Evolutionary conservation across 2,797 vertebrate species (phyloP).

Genomic region (Crypturellus tataupa): DNA sequence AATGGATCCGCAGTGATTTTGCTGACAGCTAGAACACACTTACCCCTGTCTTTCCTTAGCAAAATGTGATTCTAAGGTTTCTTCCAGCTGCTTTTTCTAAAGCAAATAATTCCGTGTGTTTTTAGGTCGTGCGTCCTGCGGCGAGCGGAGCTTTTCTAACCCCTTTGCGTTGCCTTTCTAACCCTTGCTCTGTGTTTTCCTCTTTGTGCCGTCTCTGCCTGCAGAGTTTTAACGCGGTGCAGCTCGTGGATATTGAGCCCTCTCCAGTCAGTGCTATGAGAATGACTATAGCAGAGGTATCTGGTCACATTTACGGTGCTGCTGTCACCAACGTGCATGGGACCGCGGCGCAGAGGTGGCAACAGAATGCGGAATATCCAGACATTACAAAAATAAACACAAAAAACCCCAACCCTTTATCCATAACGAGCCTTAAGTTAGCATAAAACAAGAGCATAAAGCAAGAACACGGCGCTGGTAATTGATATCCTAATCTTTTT

Average conservation of each 20-base stretch:
- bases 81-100: not conserved
- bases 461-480: not conserved
- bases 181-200: slow-evolving; percentile 73
- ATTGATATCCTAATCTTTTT: not conserved
- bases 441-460: not conserved
- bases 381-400: fast-evolving
- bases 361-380: slow-evolving; percentile 7
- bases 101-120: not conserved
- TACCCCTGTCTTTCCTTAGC: not conserved
- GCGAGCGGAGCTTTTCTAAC: slow-evolving; percentile 32
- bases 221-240: slow-evolving; percentile 94
- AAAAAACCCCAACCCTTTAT: not conserved
- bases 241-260: slow-evolving; percentile 98
- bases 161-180: slow-evolving; percentile 74
- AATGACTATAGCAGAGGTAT: slow-evolving; percentile 99
- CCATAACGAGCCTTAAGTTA: not conserved
- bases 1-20: not conserved
- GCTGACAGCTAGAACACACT: not conserved
- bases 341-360: not conserved
- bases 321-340: slow-evolving; percentile 60
- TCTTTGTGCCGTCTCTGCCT: slow-evolving; percentile 71
- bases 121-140: not conserved
- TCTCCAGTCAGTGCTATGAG: slow-evolving; percentile 98
- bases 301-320: slow-evolving; percentile 8
- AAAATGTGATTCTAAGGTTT: not conserved